Evolutionary conservation across 2,113 vertebrate genomes (phyloP).

Genomic region (Pangasianodon gigas): DNA sequence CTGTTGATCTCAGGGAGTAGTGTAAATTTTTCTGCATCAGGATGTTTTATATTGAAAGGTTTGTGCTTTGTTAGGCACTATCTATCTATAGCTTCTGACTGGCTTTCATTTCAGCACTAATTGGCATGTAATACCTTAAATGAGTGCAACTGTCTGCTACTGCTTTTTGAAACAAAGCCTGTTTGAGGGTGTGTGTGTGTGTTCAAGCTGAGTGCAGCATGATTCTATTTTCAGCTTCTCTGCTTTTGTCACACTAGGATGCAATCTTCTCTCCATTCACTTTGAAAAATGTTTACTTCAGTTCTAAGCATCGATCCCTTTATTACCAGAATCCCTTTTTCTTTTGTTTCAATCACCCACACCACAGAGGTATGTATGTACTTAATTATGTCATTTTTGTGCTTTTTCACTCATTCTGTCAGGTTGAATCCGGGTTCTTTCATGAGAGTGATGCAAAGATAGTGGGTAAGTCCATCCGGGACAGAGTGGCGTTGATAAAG

Average conservation of each 20-base stretch:
- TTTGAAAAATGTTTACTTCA: background rate
- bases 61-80: background rate
- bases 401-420: slow-evolving; percentile 12
- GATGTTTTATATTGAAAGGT: background rate
- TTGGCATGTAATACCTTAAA: background rate
- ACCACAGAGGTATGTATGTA: background rate
- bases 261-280: background rate
- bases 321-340: background rate
- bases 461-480: slow-evolving; percentile 93
- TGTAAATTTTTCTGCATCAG: background rate
- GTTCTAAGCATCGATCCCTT: background rate
- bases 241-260: background rate
- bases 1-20: background rate
- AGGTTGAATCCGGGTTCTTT: slow-evolving; percentile 97
- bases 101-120: background rate
- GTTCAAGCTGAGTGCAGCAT: background rate
- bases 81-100: background rate
- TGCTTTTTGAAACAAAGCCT: background rate
- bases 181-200: background rate
- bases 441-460: slow-evolving; percentile 94
- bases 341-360: background rate
- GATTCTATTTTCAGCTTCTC: slow-evolving; percentile 9
- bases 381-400: background rate
- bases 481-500: slow-evolving; percentile 91
- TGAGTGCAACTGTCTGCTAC: too few relatives aligned